phyloP scores from a whole-genome alignment of 1,140 invertebrate species.

The Branchinecta lynchi region DNA sequence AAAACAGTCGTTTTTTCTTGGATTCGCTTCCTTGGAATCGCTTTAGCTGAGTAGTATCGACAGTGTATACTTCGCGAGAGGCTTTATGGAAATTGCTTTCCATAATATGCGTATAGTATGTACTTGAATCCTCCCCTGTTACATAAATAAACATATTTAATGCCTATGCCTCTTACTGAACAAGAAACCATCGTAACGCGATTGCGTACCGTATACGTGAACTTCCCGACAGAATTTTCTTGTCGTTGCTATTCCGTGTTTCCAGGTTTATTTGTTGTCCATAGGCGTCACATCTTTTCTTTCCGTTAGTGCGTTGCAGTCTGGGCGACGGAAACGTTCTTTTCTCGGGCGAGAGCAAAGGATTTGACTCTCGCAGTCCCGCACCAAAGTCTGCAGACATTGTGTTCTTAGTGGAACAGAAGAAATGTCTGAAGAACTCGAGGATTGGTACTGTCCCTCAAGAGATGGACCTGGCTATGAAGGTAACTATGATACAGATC shows the following conservation, averaged over 20 bases:
- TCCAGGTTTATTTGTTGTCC: slow-evolving; percentile 16
- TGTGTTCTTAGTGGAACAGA: slow-evolving; percentile 38
- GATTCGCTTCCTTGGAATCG: too few relatives aligned
- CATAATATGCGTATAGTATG: too few relatives aligned
- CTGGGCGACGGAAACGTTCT: slow-evolving; percentile 27
- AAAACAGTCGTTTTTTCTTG: too few relatives aligned
- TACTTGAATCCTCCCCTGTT: too few relatives aligned
- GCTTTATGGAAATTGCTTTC: too few relatives aligned
- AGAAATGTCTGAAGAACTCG: slow-evolving; percentile 27
- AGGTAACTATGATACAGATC: not conserved
- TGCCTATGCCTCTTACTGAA: too few relatives aligned
- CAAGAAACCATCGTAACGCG: too few relatives aligned
- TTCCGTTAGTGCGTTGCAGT: slow-evolving; percentile 28
- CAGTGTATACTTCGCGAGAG: too few relatives aligned
- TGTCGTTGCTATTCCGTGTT: slow-evolving; percentile 1
- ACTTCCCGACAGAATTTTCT: too few relatives aligned
- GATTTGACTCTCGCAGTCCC: slow-evolving; percentile 23
- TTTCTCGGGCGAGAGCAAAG: slow-evolving; percentile 28
- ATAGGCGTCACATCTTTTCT: slow-evolving; percentile 4
- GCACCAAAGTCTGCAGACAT: slow-evolving; percentile 34
- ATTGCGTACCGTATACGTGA: too few relatives aligned
- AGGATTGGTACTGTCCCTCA: slow-evolving; percentile 21
- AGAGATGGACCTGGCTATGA: slow-evolving; percentile 30
- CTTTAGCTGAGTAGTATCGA: too few relatives aligned
- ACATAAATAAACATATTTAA: too few relatives aligned